These are phyloP conservation scores for Chesias legatella DNA, from an alignment of 2,888 invertebrate genomes.

Conservation along the genomic window DNA sequence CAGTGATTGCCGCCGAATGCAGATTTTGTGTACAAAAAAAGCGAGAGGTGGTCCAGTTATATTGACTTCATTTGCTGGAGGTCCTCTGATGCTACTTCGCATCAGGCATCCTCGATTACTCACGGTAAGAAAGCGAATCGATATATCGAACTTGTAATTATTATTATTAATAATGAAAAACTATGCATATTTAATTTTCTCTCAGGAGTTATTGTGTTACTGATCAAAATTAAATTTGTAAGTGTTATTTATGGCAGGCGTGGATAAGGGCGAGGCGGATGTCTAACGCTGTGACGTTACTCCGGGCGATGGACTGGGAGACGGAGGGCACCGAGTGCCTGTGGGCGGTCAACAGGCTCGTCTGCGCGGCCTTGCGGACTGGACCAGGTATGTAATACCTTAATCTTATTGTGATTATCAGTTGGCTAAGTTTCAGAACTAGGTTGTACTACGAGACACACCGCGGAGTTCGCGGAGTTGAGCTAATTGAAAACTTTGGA, in stretches of 20 bases:
- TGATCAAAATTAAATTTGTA: not conserved
- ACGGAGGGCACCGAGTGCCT: slow-evolving; percentile 87
- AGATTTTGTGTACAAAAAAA: slow-evolving; percentile 43
- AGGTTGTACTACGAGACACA: too few species aligned
- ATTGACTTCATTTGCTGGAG: slow-evolving; percentile 50
- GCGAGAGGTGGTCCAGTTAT: slow-evolving; percentile 45
- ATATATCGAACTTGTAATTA: too few species aligned
- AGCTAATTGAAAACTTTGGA: too few species aligned
- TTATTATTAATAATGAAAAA: too few species aligned
- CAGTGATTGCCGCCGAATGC: slow-evolving; percentile 57
- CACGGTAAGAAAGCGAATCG: slow-evolving; percentile 50
- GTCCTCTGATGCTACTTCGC: slow-evolving; percentile 56
- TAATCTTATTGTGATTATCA: too few species aligned
- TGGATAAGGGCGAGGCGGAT: slow-evolving; percentile 59
- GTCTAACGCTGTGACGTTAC: slow-evolving; percentile 54
- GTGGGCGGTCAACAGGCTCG: slow-evolving; percentile 82
- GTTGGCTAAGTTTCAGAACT: too few species aligned
- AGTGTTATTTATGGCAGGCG: slow-evolving; percentile 39
- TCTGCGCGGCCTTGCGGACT: slow-evolving; percentile 46
- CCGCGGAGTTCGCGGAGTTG: too few species aligned
- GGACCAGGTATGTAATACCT: slow-evolving; percentile 39
- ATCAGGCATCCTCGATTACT: slow-evolving; percentile 57
- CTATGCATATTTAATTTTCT: too few species aligned
- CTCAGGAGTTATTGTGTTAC: too few species aligned
- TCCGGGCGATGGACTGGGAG: slow-evolving; percentile 88